Base-by-base conservation (phyloP, 2,888 invertebrate genomes). In the Himalopsyche tibetana region DNA sequence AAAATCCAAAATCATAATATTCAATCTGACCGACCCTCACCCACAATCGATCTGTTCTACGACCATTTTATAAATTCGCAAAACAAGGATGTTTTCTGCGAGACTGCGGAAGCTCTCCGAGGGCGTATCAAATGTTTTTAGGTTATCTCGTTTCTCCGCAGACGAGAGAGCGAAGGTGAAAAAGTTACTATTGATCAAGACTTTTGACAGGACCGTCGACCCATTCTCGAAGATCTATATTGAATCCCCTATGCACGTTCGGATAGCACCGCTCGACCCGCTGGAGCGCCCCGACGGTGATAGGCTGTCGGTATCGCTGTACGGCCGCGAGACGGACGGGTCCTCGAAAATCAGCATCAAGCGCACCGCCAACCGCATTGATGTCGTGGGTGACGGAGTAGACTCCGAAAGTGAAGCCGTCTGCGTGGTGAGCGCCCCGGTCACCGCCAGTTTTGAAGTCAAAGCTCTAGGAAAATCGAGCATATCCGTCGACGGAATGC, bases 171-270 rank as follows among this genome's bases (percentile, higher is more conserved):
- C 86, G 56, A 82, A 93, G 89, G 90, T 93, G 87, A 91, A 92
- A 90, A 93, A 92, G 80, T 90, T 93, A 88, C 92, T 92, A 89
- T 89, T 92, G 17, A 91, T 93, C 55, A 91, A 93, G 89, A 93
- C 93, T 4, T 92, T 93, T 9, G 93, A 93, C 89, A 93, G 93
- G 90, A 92, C 91, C 51, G 92, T 93, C 88, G 93, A 93, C 83
- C 91, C 91, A 83, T 92, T 92, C 87, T 92, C 93, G 19, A 92
- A 91, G 88, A 93, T 93, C 85, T 93, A 93, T 86, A 92, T 93
- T 28, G 93, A 93, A 86, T 93, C 93, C 86, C 93, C 93, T 45
- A 93, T 93, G 89, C 93, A 93, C 89, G 93, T 93, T 80, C 93
- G 92, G 89, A 91, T 93, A 80, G 91, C 92, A 87, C 93, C 93